Evolutionary conservation across 2,113 vertebrate species (phyloP), one percentile per base, ranked within the genome.

Genomic region (Sterrhoptilus dennistouni): DNA sequence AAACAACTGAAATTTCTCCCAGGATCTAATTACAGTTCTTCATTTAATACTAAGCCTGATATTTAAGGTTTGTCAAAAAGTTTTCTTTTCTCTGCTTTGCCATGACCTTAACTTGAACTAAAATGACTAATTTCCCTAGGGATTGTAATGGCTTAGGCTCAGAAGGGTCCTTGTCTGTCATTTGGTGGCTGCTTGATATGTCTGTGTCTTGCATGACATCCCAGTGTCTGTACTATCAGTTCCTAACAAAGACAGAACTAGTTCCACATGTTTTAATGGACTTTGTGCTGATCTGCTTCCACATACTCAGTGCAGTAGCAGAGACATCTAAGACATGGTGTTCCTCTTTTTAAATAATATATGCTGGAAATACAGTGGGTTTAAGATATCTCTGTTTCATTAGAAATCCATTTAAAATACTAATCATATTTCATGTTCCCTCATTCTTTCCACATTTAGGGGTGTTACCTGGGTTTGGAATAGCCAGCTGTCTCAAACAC

Each of bases 371-470:
- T 86, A 16, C 10, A 42, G 45, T 82, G 93, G 25, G 10, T 82
- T 96, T 81, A 59, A 74, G 40, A 66, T 94, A 45, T 14, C 42
- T 71, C 64, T 89, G 40, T 93, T 88, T 94, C 65, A 53, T 85
- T 97, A 70, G 25, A 92, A 87, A 88, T 90, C 68, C 49, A 88
- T 95, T 77, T 87, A 78, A 93, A 89, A 96, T 93, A 47, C 94
- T 95, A 89, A 94, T 96, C 87, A 66, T 80, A 89, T 93, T 95
- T 96, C 31, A 35, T 93, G 70, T 94, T 94, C 83, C 75, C 31
- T 97, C 95, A 95, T 97, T 97, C 83, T 96, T 97, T 95, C 96
- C 94, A 93, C 87, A 76, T 96, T 92, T 97, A 93, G 94, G 93
- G 65, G 59, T 97, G 93, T 93, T 96, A 96, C 88, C 95, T 97